Evolutionary conservation across 2,797 vertebrate genomes (phyloP).

Genomic region (Moxostoma hubbsi): DNA sequence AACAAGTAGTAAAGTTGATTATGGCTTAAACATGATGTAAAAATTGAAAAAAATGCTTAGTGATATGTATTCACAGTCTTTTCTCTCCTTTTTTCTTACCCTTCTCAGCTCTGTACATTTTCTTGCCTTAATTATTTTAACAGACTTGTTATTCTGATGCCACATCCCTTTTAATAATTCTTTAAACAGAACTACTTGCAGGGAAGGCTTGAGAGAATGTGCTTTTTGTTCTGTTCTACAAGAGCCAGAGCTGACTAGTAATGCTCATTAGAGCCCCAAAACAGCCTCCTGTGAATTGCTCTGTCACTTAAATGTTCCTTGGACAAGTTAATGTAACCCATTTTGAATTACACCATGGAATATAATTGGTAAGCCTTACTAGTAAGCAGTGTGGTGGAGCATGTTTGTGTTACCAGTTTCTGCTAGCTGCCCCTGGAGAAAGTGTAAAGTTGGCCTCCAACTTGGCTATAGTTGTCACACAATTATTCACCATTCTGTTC

Average conservation of each 20-base stretch:
- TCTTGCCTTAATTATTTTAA: slow-evolving; percentile 12
- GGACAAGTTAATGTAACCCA: slow-evolving; percentile 67
- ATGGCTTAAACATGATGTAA: slow-evolving; percentile 6
- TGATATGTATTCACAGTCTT: slow-evolving; percentile 3
- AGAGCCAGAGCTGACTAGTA: slow-evolving; percentile 59
- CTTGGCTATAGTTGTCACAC: background rate
- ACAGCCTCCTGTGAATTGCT: slow-evolving; percentile 61
- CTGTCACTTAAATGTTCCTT: slow-evolving; percentile 68
- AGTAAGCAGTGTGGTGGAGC: background rate
- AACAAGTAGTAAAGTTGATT: background rate
- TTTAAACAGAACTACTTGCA: slow-evolving; percentile 54
- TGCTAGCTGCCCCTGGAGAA: background rate
- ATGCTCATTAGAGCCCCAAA: slow-evolving; percentile 68
- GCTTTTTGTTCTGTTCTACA: slow-evolving; percentile 63
- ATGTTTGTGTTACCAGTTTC: background rate
- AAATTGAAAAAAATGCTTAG: slow-evolving; percentile 6
- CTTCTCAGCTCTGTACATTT: background rate
- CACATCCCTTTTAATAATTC: slow-evolving; percentile 40
- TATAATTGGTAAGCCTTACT: background rate
- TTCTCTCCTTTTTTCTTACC: slow-evolving; percentile 2
- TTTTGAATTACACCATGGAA: slow-evolving; percentile 66
- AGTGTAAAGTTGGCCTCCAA: background rate
- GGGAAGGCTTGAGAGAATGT: slow-evolving; percentile 31
- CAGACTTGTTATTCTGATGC: slow-evolving; percentile 23
- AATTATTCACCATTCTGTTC: no score